phyloP scores from a whole-genome alignment of 2,888 invertebrate species.

The Agrochola litura region DNA sequence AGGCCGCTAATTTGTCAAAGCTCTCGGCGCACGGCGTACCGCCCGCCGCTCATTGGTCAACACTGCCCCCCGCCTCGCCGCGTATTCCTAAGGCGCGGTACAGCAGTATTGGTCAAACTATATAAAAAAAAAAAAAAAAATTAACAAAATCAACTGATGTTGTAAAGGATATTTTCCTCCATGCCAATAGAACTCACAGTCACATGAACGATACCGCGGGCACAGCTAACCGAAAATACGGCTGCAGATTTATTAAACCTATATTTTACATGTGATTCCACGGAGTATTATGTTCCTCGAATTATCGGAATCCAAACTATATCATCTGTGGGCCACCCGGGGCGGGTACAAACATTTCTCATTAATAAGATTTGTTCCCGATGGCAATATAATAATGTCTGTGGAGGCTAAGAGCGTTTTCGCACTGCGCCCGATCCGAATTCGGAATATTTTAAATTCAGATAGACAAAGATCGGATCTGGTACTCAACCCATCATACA shows the following conservation, averaged over 20 bases:
- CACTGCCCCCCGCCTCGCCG: too few species aligned
- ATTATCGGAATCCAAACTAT: neutral
- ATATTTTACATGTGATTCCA: neutral
- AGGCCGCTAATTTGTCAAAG: too few species aligned
- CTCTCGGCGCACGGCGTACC: too few species aligned
- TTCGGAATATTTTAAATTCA: too few species aligned
- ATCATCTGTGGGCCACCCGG: neutral
- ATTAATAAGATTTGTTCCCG: constrained; percentile 7
- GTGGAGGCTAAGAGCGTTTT: neutral
- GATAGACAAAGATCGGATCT: too few species aligned
- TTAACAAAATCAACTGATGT: neutral
- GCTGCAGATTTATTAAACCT: neutral
- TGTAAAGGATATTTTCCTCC: neutral
- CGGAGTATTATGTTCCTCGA: neutral
- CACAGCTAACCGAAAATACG: neutral
- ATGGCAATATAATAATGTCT: neutral
- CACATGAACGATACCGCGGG: neutral
- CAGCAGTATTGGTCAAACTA: too few species aligned
- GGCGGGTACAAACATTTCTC: neutral
- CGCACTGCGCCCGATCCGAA: too few species aligned
- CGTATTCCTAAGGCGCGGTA: too few species aligned
- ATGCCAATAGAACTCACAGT: neutral
- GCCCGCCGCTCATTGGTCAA: too few species aligned
- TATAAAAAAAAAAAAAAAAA: too few species aligned
- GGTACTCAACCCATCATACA: too few species aligned